phyloP scores from a whole-genome alignment of 1,140 invertebrate species.

The Ceratoteleas bidentatus region DNA sequence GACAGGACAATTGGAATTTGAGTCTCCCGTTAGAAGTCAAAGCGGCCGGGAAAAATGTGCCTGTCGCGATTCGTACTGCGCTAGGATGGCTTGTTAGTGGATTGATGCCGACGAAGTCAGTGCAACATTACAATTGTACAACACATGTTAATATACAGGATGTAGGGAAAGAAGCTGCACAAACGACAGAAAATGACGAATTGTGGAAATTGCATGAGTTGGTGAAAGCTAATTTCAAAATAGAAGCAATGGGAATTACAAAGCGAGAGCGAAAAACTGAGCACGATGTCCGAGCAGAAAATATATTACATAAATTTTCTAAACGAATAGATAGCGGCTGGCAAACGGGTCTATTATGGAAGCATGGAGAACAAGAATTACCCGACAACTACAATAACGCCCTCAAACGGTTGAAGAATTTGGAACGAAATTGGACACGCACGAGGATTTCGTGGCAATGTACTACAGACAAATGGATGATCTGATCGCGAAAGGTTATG shows the following conservation, averaged over 20 bases:
- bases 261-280: background rate
- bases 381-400: background rate
- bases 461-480: background rate
- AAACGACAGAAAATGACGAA: no score
- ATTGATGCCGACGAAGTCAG: no score
- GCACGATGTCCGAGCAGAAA: slow-evolving; percentile 11
- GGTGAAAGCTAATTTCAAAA: no score
- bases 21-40: background rate
- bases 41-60: background rate
- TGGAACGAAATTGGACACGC: background rate
- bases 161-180: no score
- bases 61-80: background rate
- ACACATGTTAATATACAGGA: no score
- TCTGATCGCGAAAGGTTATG: background rate
- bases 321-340: background rate
- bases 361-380: background rate
- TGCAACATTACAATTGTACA: no score
- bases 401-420: background rate
- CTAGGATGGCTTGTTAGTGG: background rate
- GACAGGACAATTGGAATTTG: no score
- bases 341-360: background rate
- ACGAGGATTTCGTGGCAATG: background rate
- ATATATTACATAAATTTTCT: slow-evolving; percentile 1
- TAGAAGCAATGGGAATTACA: no score
- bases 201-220: no score